Evolutionary conservation across 2,888 invertebrate genomes (phyloP).

Genomic region (Cerastis rubricosa): DNA sequence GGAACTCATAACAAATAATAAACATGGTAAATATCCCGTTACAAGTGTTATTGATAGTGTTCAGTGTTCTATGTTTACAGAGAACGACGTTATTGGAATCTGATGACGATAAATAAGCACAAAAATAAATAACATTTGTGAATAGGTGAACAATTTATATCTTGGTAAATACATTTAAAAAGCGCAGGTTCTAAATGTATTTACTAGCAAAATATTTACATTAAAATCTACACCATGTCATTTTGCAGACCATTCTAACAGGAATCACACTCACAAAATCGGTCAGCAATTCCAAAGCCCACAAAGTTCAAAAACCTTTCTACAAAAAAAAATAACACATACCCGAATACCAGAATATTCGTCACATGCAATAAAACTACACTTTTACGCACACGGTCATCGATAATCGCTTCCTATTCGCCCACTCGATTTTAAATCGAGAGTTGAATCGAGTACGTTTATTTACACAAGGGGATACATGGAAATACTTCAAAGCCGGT

Average conservation of each 20-base stretch:
- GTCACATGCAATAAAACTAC: conserved; percentile 33
- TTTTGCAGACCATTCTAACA: background rate
- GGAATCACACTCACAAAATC: background rate
- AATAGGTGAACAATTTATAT: too few relatives aligned
- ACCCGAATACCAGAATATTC: conserved; percentile 42
- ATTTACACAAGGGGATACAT: conserved; percentile 62
- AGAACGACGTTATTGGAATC: too few relatives aligned
- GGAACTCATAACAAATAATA: too few relatives aligned
- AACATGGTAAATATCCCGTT: too few relatives aligned
- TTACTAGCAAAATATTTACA: background rate
- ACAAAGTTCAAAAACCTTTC: conserved; percentile 50
- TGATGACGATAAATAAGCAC: too few relatives aligned
- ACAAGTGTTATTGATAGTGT: too few relatives aligned
- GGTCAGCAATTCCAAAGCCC: conserved; percentile 10
- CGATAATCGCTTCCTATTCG: conserved; percentile 59
- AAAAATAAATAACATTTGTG: too few relatives aligned
- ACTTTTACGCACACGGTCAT: conserved; percentile 42
- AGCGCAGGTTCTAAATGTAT: too few relatives aligned
- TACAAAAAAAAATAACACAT: conserved; percentile 6
- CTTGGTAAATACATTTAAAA: too few relatives aligned
- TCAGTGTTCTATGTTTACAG: too few relatives aligned
- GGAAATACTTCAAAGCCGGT: conserved; percentile 66
- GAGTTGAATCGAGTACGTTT: conserved; percentile 60
- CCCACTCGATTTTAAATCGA: conserved; percentile 66
- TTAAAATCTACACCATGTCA: background rate